These are phyloP conservation scores for Elaphurus davidianus DNA, from an alignment of 2,113 vertebrate genomes.

Conservation along the genomic window DNA sequence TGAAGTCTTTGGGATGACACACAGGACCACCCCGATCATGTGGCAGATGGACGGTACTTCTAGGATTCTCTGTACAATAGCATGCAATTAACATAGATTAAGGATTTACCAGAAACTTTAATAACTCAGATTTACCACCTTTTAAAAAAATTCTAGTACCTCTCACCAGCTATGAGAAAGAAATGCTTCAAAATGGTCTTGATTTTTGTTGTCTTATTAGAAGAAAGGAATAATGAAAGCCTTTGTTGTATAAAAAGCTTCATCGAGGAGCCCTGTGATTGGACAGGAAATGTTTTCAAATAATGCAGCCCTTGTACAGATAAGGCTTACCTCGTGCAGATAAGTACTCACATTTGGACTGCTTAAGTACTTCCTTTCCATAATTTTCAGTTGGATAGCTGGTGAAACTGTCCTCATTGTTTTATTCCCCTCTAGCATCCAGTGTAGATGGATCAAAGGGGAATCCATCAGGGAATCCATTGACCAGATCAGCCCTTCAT, in stretches of 20 bases:
- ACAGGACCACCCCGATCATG: constrained; percentile 25
- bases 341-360: not conserved
- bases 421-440: not conserved
- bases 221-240: constrained; percentile 59
- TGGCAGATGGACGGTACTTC: constrained; percentile 48
- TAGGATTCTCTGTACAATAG: constrained; percentile 57
- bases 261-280: not conserved
- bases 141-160: not conserved
- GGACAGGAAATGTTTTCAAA: not conserved
- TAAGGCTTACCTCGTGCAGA: not conserved
- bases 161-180: constrained; percentile 60
- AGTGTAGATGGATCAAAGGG: not conserved
- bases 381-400: not conserved
- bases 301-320: not conserved
- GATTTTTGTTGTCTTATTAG: constrained; percentile 64
- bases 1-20: constrained; percentile 56
- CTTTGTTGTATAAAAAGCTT: constrained; percentile 55
- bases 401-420: not conserved
- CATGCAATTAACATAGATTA: constrained; percentile 61
- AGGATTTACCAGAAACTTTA: constrained; percentile 54
- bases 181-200: constrained; percentile 54
- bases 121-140: not conserved
- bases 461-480: not conserved
- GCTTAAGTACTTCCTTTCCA: not conserved
- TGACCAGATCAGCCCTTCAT: not conserved